Percentiles rank a stretch among this genome's conserved stretches.
Evolutionary conservation across 1,140 invertebrate species (phyloP).

Genomic region (Lepidurus apus): DNA sequence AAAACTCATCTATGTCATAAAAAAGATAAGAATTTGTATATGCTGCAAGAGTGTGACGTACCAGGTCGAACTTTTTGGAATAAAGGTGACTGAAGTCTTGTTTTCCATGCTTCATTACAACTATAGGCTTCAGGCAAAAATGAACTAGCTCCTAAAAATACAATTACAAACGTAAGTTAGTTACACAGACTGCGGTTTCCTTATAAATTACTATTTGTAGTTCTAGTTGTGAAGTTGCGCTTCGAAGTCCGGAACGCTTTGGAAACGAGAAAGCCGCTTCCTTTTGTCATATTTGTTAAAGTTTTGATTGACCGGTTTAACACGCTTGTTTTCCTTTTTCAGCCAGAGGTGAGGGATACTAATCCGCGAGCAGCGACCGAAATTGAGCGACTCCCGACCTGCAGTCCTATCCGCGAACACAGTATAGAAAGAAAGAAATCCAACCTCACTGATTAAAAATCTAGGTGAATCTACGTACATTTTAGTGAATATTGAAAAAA

Average conservation of each 20-base stretch:
- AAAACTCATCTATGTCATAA: slow-evolving; percentile 50
- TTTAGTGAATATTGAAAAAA: no score
- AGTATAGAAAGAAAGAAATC: no score
- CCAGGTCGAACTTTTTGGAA: slow-evolving; percentile 56
- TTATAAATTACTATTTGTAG: background rate
- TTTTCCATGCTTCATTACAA: slow-evolving; percentile 60
- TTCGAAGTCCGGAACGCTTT: background rate
- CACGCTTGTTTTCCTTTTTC: no score
- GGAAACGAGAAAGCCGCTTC: background rate
- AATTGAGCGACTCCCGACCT: no score
- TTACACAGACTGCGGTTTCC: background rate
- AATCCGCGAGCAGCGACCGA: no score
- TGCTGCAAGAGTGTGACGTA: slow-evolving; percentile 31
- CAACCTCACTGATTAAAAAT: no score
- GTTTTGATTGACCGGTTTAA: no score
- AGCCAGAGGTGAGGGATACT: no score
- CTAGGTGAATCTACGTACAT: no score
- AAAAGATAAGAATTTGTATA: slow-evolving; percentile 17
- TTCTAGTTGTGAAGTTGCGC: background rate
- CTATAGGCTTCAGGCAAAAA: slow-evolving; percentile 61
- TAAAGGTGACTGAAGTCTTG: slow-evolving; percentile 53
- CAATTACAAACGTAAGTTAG: background rate
- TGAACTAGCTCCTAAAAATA: slow-evolving; percentile 39
- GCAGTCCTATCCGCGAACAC: no score
- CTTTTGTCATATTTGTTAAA: background rate